Base-by-base conservation (phyloP, 2,113 vertebrate genomes). In the Mesembrinibis cayennensis region DNA sequence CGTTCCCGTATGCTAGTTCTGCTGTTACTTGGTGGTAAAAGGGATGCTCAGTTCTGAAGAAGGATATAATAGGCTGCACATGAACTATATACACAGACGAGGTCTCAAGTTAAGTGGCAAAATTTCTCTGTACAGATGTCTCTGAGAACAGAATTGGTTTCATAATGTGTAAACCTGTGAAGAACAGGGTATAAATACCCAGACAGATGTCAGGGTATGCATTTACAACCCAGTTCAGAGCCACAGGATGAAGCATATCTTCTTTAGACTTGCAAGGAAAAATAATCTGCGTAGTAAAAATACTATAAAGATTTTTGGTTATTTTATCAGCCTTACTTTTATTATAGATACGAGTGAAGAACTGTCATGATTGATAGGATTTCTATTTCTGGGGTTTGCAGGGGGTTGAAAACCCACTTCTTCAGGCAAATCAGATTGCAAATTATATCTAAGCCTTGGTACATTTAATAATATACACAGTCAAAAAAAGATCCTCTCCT, bases 401-500 rank as follows among this genome's bases (percentile, higher is more conserved):
- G 80, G 36, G 50, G 47, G 14, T 34, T 90, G 67, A 78, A 93
- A 94, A 83, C 4, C 14, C 27, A 69, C 47, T 87, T 91, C 38
- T 86, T 88, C 55, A 92, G 63, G 76, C 66, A 93, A 97, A 95
- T 89, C 50, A 52, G 56, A 56, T 27, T 42, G 47, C 65, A 87
- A 89, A 73, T 96, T 79, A 82, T 59, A 79, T 82, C 72, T 84
- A 87, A 93, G 20, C 21, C 17, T 25, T 44, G 30, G 52, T 91
- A 89, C 38, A 72, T 91, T 90, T 97, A 89, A 67, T 84, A 90
- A 83, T 38, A 93, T 7, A 83, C 56, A 77, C 13, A 53, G 80
- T 61, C 93, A 67, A 91, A 95, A 95, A 96, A 95, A 84, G 62
- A 83, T 59, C 42, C 21, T 93, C 65, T 93, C 55, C 59, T 78